phyloP scores from a whole-genome alignment of 2,113 vertebrate species.

The Prunella himalayana region DNA sequence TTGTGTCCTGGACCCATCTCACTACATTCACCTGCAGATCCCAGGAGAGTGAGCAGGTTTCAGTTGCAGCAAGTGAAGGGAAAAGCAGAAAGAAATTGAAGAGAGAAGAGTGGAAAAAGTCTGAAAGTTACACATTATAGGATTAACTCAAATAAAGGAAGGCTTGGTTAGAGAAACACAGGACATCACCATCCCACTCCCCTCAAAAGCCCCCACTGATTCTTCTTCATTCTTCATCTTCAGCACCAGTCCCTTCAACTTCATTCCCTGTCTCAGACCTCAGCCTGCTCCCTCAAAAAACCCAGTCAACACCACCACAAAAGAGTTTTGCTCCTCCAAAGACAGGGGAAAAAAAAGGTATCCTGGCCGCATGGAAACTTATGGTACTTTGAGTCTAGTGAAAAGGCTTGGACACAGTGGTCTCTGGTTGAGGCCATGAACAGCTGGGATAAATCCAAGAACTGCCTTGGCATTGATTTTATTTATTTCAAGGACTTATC shows the following conservation, averaged over 20 bases:
- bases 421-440: background rate
- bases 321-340: background rate
- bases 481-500: slow-evolving; percentile 5
- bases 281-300: background rate
- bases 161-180: background rate
- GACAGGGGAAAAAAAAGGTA: background rate
- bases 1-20: background rate
- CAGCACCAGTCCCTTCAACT: background rate
- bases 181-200: accelerated
- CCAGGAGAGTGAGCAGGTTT: background rate
- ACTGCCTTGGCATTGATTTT: background rate
- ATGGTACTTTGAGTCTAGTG: background rate
- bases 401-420: background rate
- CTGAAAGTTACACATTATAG: background rate
- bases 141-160: background rate
- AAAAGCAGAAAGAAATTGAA: background rate
- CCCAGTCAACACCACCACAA: background rate
- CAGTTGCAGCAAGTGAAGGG: background rate
- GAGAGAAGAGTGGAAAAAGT: background rate
- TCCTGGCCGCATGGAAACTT: background rate
- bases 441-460: slow-evolving; percentile 1
- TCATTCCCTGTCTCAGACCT: background rate
- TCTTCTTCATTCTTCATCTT: background rate
- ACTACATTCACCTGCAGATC: background rate
- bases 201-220: background rate